These are phyloP conservation scores for Hylomyscus alleni DNA, from an alignment of 2,797 vertebrate species.

Conservation along the genomic window DNA sequence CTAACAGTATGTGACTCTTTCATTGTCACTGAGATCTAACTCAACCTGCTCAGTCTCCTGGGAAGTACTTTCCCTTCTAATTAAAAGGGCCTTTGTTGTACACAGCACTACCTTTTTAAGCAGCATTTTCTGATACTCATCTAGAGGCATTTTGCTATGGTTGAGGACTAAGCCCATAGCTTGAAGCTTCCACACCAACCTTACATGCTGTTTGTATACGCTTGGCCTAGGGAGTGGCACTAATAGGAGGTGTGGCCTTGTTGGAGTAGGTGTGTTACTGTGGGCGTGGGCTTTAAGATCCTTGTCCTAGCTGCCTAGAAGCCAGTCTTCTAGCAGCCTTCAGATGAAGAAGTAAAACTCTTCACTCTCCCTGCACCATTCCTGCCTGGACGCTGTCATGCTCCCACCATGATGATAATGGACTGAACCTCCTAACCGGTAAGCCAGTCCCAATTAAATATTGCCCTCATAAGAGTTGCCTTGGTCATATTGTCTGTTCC, in stretches of 20 bases:
- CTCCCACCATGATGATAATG: not conserved
- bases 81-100: not conserved
- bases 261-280: not conserved
- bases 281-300: not conserved
- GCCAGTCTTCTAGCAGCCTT: not conserved
- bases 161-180: not conserved
- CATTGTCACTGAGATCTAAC: not conserved
- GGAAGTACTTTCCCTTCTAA: not conserved
- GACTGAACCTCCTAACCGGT: not conserved
- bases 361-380: not conserved
- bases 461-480: not conserved
- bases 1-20: not conserved
- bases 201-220: not conserved
- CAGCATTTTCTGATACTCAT: not conserved
- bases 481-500: not conserved
- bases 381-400: not conserved
- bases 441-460: not conserved
- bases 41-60: not conserved
- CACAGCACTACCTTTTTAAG: not conserved
- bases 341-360: not conserved
- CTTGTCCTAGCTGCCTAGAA: not conserved
- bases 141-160: not conserved
- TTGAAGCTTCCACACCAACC: conserved; percentile 11
- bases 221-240: not conserved
- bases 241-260: not conserved